Conservation (phyloP, 1,140 invertebrate genomes). For the Drosophila sp. region DNA sequence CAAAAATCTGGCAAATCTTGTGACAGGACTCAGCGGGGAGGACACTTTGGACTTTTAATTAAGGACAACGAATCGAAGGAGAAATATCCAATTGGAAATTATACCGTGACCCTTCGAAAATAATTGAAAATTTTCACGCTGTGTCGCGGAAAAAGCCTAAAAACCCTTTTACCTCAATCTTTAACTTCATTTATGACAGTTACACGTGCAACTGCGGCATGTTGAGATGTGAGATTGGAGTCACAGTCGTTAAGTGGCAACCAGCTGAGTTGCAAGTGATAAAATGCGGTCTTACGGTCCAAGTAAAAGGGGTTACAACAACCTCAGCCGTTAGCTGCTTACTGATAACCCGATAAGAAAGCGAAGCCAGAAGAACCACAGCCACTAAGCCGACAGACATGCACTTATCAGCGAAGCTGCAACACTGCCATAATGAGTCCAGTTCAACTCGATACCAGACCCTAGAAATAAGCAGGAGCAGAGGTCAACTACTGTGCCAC, state of each 20-base stretch:
- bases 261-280: slow-evolving; percentile 54
- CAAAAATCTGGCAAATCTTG: slow-evolving; percentile 30
- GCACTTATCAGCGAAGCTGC: slow-evolving; percentile 61
- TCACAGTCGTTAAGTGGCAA: slow-evolving; percentile 26
- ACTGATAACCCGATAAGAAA: slow-evolving; percentile 46
- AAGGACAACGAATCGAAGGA: slow-evolving; percentile 33
- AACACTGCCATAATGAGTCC: slow-evolving; percentile 15
- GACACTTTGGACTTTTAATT: slow-evolving; percentile 67
- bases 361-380: slow-evolving; percentile 1
- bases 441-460: slow-evolving; percentile 5
- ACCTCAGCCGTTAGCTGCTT: background rate
- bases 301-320: slow-evolving; percentile 11
- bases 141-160: background rate
- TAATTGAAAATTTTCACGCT: slow-evolving; percentile 58
- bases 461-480: background rate
- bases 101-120: slow-evolving; percentile 37
- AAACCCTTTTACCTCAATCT: slow-evolving; percentile 21
- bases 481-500: slow-evolving; percentile 48
- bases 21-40: slow-evolving; percentile 31
- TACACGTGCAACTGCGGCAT: slow-evolving; percentile 55
- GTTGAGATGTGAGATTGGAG: slow-evolving; percentile 20
- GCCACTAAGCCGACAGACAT: slow-evolving; percentile 60
- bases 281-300: slow-evolving; percentile 23
- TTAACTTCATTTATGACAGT: slow-evolving; percentile 46
- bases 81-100: slow-evolving; percentile 58